Percentiles rank a stretch among this genome's conserved stretches.
phyloP scores from a whole-genome alignment of 2,888 invertebrate genomes.

The Dexiosoma caninum region DNA sequence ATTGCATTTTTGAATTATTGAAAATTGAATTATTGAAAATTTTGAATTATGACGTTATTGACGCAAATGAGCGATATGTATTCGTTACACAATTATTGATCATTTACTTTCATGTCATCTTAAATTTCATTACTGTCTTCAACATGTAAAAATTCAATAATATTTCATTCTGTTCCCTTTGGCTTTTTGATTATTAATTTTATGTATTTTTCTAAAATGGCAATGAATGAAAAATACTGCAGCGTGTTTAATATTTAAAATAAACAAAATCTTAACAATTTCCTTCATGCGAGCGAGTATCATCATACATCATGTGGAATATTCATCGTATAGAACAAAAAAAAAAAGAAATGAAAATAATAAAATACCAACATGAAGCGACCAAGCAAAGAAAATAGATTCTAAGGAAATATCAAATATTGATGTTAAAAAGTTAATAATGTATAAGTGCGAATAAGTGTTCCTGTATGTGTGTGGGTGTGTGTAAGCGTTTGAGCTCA shows the following conservation, averaged over 20 bases:
- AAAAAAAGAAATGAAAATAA: neutral
- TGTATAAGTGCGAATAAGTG: slow-evolving; percentile 15
- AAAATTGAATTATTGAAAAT: too few species aligned
- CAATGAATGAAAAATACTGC: slow-evolving; percentile 6
- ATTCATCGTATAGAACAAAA: neutral
- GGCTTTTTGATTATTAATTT: slow-evolving; percentile 15
- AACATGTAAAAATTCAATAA: neutral
- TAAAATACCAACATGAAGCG: neutral
- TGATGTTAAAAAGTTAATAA: slow-evolving; percentile 60
- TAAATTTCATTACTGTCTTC: too few species aligned
- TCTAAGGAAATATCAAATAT: slow-evolving; percentile 53
- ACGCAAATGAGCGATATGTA: too few species aligned
- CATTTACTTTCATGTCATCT: too few species aligned
- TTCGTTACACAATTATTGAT: too few species aligned
- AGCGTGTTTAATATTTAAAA: slow-evolving; percentile 33
- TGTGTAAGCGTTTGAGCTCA: neutral
- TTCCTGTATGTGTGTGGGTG: neutral
- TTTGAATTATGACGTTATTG: too few species aligned
- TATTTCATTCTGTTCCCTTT: neutral
- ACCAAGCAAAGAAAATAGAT: slow-evolving; percentile 15
- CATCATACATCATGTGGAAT: slow-evolving; percentile 15
- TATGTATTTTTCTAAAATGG: neutral
- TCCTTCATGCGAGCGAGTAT: too few species aligned
- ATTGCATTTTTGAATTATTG: too few species aligned
- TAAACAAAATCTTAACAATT: slow-evolving; percentile 21